These are phyloP conservation scores for Myiopsitta monachus DNA, from an alignment of 2,113 vertebrate genomes.

Conservation along the genomic window DNA sequence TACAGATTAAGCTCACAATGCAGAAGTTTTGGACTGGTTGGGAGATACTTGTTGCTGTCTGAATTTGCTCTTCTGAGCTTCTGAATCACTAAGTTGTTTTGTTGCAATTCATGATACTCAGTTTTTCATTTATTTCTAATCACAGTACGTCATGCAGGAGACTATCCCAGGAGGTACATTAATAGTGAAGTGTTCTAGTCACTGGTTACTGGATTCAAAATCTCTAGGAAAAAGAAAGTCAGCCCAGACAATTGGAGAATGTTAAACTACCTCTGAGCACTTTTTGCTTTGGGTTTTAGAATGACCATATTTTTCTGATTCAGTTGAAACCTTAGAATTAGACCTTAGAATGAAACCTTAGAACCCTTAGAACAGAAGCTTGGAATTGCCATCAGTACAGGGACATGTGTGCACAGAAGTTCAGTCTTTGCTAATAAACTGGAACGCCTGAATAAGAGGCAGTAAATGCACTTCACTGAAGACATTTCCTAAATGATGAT, in stretches of 20 bases:
- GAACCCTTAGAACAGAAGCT: background rate
- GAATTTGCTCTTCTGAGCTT: background rate
- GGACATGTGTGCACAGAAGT: background rate
- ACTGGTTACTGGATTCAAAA: background rate
- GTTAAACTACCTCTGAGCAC: background rate
- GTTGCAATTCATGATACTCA: background rate
- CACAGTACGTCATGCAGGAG: background rate
- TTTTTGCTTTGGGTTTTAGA: background rate
- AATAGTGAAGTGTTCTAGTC: background rate
- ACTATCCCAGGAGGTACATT: background rate
- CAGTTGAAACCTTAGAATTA: background rate
- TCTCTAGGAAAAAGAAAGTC: background rate
- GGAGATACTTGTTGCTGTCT: background rate
- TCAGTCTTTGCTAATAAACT: constrained; percentile 7
- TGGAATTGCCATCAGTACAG: background rate
- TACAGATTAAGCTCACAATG: background rate
- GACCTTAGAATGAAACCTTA: too few relatives aligned
- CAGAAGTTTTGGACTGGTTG: background rate
- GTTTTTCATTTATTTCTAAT: background rate
- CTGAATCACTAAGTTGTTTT: background rate
- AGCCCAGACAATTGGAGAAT: background rate
- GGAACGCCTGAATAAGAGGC: background rate
- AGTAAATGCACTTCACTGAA: constrained; percentile 19
- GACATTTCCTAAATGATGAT: constrained; percentile 57
- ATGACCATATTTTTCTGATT: background rate